A percentile compares a stretch with the other conserved stretches of the same genome.
These are phyloP conservation scores for Paramacrobiotus metropolitanus DNA, from an alignment of 1,140 invertebrate genomes.

Conservation along the genomic window DNA sequence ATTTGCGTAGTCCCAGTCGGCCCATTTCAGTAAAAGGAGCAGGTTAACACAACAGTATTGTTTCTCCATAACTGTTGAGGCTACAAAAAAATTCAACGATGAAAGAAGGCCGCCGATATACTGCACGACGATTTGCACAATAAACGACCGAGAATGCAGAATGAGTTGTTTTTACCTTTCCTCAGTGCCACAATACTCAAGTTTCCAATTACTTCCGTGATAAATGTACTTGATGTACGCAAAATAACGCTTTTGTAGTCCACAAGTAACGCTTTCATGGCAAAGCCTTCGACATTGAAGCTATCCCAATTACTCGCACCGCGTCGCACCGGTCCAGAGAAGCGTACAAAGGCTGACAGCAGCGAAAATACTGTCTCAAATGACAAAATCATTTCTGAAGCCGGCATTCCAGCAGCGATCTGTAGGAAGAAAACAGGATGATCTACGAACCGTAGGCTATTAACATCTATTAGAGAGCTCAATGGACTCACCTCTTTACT, in stretches of 20 bases:
- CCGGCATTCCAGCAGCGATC: too few species aligned
- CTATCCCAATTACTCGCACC: not conserved
- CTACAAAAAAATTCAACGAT: not conserved
- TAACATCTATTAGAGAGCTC: too few species aligned
- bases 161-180: not conserved
- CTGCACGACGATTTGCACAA: not conserved
- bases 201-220: not conserved
- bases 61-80: not conserved
- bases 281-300: not conserved
- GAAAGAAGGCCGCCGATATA: not conserved
- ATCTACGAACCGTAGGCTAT: too few species aligned
- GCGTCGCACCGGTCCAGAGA: not conserved
- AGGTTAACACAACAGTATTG: not conserved
- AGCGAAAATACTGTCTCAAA: not conserved
- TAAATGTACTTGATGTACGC: not conserved
- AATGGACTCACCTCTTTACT: too few species aligned
- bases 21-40: not conserved
- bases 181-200: not conserved
- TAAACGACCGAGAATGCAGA: not conserved
- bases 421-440: too few species aligned
- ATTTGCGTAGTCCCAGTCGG: not conserved
- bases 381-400: not conserved
- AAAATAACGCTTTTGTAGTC: constrained; percentile 3
- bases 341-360: not conserved
- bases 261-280: not conserved